Percentiles rank a stretch among this genome's conserved stretches.
These are phyloP conservation scores for Cercopithecus hamlyni DNA, from an alignment of 2,797 vertebrate genomes.

Conservation along the genomic window DNA sequence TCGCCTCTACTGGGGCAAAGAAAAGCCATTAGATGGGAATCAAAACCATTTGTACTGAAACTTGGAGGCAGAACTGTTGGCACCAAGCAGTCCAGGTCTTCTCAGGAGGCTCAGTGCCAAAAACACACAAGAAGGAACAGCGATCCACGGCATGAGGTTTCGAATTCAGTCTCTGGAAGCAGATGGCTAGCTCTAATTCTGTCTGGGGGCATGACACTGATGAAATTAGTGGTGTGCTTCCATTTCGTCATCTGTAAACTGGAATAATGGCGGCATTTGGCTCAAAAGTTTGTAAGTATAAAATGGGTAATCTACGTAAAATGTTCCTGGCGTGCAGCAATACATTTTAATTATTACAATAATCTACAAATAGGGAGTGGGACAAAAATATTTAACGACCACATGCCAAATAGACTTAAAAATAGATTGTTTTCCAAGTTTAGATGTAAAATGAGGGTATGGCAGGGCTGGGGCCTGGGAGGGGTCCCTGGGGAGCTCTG, in stretches of 20 bases:
- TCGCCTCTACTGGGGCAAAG: not conserved
- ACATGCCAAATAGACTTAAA: not conserved
- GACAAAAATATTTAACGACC: not conserved
- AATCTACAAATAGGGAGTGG: not conserved
- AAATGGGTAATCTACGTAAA: not conserved
- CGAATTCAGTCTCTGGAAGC: not conserved
- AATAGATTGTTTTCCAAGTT: not conserved
- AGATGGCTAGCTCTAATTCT: not conserved
- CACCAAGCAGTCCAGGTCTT: not conserved
- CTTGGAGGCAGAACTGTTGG: not conserved
- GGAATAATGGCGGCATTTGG: not conserved
- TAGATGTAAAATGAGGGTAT: not conserved
- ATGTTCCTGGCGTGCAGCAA: not conserved
- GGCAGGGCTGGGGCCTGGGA: not conserved
- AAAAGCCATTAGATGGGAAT: not conserved
- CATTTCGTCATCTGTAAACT: not conserved
- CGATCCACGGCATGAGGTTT: fast-evolving
- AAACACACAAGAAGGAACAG: not conserved
- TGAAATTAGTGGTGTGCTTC: not conserved
- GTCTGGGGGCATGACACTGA: fast-evolving
- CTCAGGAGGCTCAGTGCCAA: not conserved
- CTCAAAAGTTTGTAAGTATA: not conserved
- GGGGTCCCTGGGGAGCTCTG: not conserved
- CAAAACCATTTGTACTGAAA: not conserved
- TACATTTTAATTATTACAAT: not conserved